A percentile compares a stretch with the other conserved stretches of the same genome.
Evolutionary conservation across 2,797 vertebrate species (phyloP).

Genomic region (Rhinogobio ventralis): DNA sequence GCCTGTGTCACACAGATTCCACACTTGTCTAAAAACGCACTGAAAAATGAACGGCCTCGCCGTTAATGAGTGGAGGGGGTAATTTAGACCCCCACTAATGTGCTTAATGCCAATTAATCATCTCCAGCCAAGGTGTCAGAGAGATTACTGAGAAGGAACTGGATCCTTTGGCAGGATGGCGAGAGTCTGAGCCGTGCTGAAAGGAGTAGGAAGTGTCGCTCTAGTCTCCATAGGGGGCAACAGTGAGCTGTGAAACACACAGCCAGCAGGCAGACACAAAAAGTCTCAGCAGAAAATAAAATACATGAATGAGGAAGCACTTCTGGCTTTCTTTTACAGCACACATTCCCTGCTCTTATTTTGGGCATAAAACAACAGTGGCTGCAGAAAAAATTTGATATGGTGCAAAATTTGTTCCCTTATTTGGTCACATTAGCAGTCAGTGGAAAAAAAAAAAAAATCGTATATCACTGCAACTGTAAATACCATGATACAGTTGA

Average conservation of each 20-base stretch:
- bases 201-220: slow-evolving; percentile 24
- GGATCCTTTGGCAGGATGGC: slow-evolving; percentile 57
- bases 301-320: slow-evolving; percentile 31
- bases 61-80: slow-evolving; percentile 63
- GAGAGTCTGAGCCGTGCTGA: slow-evolving; percentile 38
- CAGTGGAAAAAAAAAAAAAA: background rate
- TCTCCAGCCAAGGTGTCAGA: slow-evolving; percentile 62
- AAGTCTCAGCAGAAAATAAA: slow-evolving; percentile 36
- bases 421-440: slow-evolving; percentile 41
- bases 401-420: slow-evolving; percentile 30
- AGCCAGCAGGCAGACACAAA: background rate
- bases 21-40: slow-evolving; percentile 61
- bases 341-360: slow-evolving; percentile 39
- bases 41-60: slow-evolving; percentile 62
- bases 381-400: slow-evolving; percentile 32
- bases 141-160: slow-evolving; percentile 66
- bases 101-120: slow-evolving; percentile 69
- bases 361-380: slow-evolving; percentile 39
- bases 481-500: background rate
- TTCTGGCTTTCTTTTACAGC: slow-evolving; percentile 38
- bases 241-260: slow-evolving; percentile 71
- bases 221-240: slow-evolving; percentile 81
- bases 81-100: slow-evolving; percentile 67
- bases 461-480: slow-evolving; percentile 12
- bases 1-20: slow-evolving; percentile 62